Percentiles rank a stretch among this genome's conserved stretches.
phyloP scores from a whole-genome alignment of 2,113 vertebrate genomes.

The Atlantisia rogersi region DNA sequence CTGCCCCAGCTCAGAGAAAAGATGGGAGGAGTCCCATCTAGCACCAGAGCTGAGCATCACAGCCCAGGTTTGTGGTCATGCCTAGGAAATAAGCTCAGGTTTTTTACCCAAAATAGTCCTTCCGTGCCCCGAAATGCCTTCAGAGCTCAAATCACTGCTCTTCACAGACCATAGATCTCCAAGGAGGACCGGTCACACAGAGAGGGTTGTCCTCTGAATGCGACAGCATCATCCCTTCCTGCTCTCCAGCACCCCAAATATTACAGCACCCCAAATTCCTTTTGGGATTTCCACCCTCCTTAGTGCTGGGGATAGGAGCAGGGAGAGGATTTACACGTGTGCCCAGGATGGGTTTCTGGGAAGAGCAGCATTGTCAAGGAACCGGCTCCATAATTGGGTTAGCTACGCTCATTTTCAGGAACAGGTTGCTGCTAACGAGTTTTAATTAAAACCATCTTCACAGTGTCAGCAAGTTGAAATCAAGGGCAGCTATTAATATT shows the following conservation, averaged over 20 bases:
- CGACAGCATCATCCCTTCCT: not conserved
- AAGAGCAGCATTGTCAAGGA: not conserved
- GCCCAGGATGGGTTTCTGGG: not conserved
- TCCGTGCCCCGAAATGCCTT: not conserved
- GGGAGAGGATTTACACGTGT: not conserved
- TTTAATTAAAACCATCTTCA: conserved; percentile 67
- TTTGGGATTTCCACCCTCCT: not conserved
- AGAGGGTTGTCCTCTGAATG: too few species aligned
- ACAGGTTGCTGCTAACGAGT: conserved; percentile 47
- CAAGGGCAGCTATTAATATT: conserved; percentile 21
- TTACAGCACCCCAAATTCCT: not conserved
- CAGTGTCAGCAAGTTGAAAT: conserved; percentile 42
- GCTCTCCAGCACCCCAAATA: not conserved
- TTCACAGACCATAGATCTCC: not conserved
- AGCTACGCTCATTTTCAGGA: conserved; percentile 14
- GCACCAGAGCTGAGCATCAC: not conserved
- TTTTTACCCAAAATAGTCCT: not conserved
- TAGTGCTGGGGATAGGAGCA: rapidly evolving
- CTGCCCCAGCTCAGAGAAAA: not conserved
- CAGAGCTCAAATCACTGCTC: not conserved
- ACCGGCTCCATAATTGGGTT: not conserved
- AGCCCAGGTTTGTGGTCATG: not conserved
- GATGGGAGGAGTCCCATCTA: rapidly evolving
- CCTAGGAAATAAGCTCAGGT: not conserved
- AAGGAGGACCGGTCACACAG: not conserved